Evolutionary conservation across 2,888 invertebrate genomes (phyloP), one percentile per base, ranked within the genome.

Genomic region (Acheta domesticus): DNA sequence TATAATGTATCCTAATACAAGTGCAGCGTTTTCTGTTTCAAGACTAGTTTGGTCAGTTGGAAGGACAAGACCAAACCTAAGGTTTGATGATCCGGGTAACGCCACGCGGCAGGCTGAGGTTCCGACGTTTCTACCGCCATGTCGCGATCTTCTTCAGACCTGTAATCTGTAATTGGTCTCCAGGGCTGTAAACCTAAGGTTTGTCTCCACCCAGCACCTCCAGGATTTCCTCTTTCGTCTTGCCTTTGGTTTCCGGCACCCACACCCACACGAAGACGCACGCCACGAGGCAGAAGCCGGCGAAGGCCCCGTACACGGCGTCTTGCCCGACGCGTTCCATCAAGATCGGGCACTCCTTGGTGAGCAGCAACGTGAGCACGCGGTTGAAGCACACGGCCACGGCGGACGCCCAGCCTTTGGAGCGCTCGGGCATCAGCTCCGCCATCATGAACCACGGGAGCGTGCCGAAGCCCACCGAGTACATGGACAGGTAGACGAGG

Each of bases 361-460:
- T 93, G 0, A 93, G 93, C 2, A 91, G 84, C 84, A 94, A 95
- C 5, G 93, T 93, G 77, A 92, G 87, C 80, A 90, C 88, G 94
- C 81, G 79, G 76, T 80, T 77, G 76, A 79, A 16, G 21, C 74
- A 76, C 0, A 94, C 93, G 0, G 93, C 92, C 14, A 95, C 86
- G 14, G 94, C 92, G 1, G 93, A 92, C 0, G 96, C 95, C 0
- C 91, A 87, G 0, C 91, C 93, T 84, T 93, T 91, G 78, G 91
- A 92, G 83, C 94, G 92, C 0, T 91, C 88, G 36, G 95, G 88
- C 85, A 96, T 92, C 36, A 95, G 85, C 84, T 95, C 95, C 1
- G 93, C 91, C 89, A 94, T 91, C 89, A 93, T 91, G 84, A 93
- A 86, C 94, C 94, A 95, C 0, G 94, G 94, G 75, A 95, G 92